These are phyloP conservation scores for Desmophyllum pertusum DNA, from an alignment of 92 coral and sea anemone species.

Conservation along the genomic window DNA sequence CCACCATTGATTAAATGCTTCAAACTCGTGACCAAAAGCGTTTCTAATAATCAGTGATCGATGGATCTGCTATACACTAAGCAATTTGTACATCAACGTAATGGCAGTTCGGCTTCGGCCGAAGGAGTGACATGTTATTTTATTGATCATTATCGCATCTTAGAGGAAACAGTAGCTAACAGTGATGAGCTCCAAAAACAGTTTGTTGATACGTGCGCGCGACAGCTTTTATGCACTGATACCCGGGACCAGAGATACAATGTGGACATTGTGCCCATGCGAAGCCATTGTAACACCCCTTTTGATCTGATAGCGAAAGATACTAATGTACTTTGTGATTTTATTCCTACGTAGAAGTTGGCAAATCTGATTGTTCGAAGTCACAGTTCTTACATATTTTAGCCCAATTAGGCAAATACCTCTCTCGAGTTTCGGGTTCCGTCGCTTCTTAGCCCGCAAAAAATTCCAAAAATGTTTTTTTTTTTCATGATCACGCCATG, in stretches of 20 bases:
- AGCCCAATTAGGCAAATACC: neutral
- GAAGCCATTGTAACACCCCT: neutral
- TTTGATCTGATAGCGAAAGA: neutral
- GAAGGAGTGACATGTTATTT: constrained; percentile 21
- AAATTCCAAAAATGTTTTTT: neutral
- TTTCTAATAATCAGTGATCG: neutral
- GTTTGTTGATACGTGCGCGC: neutral
- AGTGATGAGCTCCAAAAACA: neutral
- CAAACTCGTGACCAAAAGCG: neutral
- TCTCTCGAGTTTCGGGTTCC: neutral
- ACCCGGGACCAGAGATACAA: neutral
- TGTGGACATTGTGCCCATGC: neutral
- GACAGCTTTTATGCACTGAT: neutral
- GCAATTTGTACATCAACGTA: neutral
- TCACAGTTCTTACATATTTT: constrained; percentile 18
- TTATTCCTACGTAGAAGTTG: neutral
- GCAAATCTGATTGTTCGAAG: neutral
- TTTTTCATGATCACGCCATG: neutral
- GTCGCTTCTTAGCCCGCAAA: neutral
- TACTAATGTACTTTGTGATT: neutral
- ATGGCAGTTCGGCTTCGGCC: neutral
- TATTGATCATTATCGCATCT: constrained; percentile 19
- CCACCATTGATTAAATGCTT: neutral
- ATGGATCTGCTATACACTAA: neutral
- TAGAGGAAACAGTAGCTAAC: constrained; percentile 31